Percentiles rank a stretch among this genome's conserved stretches.
Evolutionary conservation across 2,797 vertebrate genomes (phyloP).

Genomic region (Spheniscus humboldti): DNA sequence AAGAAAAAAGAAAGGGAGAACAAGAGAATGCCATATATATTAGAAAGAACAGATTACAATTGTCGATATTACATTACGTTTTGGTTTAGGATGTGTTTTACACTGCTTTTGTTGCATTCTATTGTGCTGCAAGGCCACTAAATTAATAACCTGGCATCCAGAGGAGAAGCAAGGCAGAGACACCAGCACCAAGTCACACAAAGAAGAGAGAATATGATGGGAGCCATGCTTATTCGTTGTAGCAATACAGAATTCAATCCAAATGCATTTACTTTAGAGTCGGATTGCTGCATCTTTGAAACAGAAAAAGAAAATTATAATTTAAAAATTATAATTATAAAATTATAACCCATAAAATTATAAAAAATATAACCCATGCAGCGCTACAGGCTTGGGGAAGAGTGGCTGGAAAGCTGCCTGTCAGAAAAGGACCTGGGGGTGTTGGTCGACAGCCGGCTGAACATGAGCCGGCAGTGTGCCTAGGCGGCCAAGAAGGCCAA

Average conservation of each 20-base stretch:
- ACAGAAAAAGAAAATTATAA: not conserved
- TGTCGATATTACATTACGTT: not conserved
- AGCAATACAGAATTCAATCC: not conserved
- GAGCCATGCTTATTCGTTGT: not conserved
- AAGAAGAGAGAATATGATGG: not conserved
- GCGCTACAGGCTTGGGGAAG: no score
- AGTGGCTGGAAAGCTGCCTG: no score
- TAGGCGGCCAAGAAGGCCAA: no score
- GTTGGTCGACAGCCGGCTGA: no score
- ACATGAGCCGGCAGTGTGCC: no score
- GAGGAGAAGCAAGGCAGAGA: not conserved
- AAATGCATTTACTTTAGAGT: not conserved
- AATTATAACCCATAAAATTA: no score
- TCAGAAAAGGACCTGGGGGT: no score
- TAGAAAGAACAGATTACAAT: not conserved
- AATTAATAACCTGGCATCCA: conserved; percentile 3
- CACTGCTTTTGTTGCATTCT: not conserved
- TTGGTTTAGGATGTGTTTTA: not conserved
- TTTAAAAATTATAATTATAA: not conserved
- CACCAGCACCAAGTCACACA: not conserved
- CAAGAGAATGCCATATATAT: not conserved
- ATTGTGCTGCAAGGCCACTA: not conserved
- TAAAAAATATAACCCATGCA: no score
- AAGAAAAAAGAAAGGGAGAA: not conserved
- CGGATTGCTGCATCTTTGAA: conserved; percentile 28